Evolutionary conservation across 2,888 invertebrate genomes (phyloP).

Genomic region (Diplazon laetatorius): DNA sequence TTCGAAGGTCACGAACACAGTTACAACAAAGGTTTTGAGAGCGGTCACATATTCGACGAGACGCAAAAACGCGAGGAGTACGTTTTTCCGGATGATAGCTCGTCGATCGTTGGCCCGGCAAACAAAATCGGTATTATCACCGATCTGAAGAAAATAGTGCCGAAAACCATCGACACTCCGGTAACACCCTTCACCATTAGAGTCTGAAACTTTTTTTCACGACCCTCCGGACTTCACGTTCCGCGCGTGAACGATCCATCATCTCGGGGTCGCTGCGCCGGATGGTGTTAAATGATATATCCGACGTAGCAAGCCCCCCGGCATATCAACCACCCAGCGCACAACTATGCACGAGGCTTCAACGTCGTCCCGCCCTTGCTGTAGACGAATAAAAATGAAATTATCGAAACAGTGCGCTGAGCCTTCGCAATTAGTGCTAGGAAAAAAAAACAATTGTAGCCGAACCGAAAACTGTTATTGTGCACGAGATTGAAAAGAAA

Average conservation of each 20-base stretch:
- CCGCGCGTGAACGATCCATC: conserved; percentile 40
- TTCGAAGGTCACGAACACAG: conserved; percentile 70
- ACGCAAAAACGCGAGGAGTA: conserved; percentile 74
- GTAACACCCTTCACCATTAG: conserved; percentile 41
- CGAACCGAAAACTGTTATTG: neutral
- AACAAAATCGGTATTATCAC: conserved; percentile 56
- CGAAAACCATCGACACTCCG: conserved; percentile 68
- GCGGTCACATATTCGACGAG: conserved; percentile 68
- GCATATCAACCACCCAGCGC: conserved; percentile 17
- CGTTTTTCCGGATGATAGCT: conserved; percentile 70
- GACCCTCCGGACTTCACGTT: no score
- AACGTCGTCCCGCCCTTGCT: neutral
- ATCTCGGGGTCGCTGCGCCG: conserved; percentile 20
- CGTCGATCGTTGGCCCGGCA: conserved; percentile 53
- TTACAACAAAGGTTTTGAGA: conserved; percentile 64
- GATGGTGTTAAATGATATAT: conserved; percentile 11
- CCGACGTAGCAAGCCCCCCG: conserved; percentile 4
- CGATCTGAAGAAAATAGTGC: conserved; percentile 63
- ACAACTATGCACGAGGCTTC: conserved; percentile 29
- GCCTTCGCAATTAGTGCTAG: neutral
- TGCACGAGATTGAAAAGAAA: neutral
- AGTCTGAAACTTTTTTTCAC: conserved; percentile 10
- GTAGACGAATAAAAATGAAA: conserved; percentile 5
- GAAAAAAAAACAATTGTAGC: neutral
- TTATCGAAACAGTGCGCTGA: conserved; percentile 6